Evolutionary conservation across 2,113 vertebrate species (phyloP).

Genomic region (Tachysurus vachellii): DNA sequence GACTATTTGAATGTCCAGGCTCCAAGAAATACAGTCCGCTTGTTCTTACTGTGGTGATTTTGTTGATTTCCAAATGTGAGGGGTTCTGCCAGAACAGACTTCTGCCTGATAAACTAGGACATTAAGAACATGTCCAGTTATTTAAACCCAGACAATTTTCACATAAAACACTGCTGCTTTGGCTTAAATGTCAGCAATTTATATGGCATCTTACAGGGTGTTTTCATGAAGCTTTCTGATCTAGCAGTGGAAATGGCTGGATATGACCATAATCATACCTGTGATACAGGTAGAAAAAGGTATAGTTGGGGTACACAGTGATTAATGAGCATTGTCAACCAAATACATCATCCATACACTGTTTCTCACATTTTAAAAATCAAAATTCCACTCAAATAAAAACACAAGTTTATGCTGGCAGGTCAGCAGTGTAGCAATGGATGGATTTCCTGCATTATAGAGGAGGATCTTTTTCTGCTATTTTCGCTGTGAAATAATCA

Average conservation of each 20-base stretch:
- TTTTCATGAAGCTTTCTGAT: not conserved
- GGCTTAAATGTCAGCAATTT: not conserved
- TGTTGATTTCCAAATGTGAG: not conserved
- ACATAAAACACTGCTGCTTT: not conserved
- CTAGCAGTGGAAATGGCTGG: not conserved
- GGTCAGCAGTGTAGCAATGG: not conserved
- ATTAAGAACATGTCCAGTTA: not conserved
- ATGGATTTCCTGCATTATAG: not conserved
- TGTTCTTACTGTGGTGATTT: not conserved
- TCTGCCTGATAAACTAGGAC: not conserved
- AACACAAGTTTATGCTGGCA: too few species aligned
- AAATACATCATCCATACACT: not conserved
- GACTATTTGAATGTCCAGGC: not conserved
- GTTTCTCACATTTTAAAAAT: not conserved
- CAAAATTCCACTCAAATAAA: not conserved
- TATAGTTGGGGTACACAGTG: not conserved
- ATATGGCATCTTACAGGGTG: too few species aligned
- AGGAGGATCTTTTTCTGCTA: not conserved
- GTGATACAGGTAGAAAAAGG: not conserved
- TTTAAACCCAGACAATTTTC: not conserved
- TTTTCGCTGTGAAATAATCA: not conserved
- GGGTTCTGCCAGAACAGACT: not conserved
- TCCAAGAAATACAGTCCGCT: not conserved
- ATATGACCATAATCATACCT: not conserved
- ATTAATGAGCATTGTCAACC: not conserved